Evolutionary conservation across 2,888 invertebrate species (phyloP).

Genomic region (Argyresthia albistria): DNA sequence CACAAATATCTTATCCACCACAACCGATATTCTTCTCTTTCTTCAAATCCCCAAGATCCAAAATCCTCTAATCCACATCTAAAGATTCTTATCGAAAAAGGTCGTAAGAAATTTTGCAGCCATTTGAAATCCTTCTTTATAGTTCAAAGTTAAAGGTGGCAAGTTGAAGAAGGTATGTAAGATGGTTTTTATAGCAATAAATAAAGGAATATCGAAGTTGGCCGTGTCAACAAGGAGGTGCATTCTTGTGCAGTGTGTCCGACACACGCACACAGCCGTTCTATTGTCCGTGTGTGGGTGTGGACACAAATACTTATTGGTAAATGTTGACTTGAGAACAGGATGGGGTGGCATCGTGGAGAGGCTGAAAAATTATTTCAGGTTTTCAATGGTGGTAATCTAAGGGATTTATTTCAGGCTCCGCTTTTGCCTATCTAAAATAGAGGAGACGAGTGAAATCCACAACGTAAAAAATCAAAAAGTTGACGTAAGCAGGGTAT

Average conservation of each 20-base stretch:
- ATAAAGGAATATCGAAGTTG: constrained; percentile 72
- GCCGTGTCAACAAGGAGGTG: constrained; percentile 71
- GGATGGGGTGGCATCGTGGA: constrained; percentile 9
- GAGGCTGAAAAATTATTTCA: not conserved
- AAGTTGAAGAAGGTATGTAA: constrained; percentile 12
- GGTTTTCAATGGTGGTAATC: not conserved
- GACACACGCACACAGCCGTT: constrained; percentile 35
- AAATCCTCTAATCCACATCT: constrained; percentile 17
- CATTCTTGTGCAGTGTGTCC: constrained; percentile 65
- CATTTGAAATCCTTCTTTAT: constrained; percentile 15
- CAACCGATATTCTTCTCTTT: too few species aligned
- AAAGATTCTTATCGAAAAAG: constrained; percentile 15
- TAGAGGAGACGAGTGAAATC: too few species aligned
- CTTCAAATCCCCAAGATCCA: constrained; percentile 14
- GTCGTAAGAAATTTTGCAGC: constrained; percentile 19
- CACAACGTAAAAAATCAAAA: too few species aligned
- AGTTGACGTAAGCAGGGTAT: too few species aligned
- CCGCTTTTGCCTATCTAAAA: not conserved
- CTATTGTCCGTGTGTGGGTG: constrained; percentile 30
- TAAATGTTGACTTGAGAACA: constrained; percentile 62
- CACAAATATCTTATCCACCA: constrained; percentile 15
- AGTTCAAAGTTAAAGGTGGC: constrained; percentile 5
- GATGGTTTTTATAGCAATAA: constrained; percentile 67
- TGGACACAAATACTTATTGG: constrained; percentile 65
- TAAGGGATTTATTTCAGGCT: not conserved